These are phyloP conservation scores for Chrysogorgia sp. DNA, from an alignment of 92 coral and sea anemone genomes.

Conservation along the genomic window DNA sequence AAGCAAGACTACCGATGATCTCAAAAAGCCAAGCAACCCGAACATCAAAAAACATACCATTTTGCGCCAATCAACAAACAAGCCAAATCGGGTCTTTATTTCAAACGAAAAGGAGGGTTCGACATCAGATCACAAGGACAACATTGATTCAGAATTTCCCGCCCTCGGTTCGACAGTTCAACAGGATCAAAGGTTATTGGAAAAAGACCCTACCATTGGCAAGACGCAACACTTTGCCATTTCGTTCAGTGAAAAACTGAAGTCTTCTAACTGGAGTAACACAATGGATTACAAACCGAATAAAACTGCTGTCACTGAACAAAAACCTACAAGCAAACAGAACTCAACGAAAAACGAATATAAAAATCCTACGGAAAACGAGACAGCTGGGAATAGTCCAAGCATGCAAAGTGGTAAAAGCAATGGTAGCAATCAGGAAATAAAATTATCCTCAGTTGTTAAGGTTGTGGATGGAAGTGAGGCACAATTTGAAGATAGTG, in stretches of 20 bases:
- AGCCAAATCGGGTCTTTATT: background rate
- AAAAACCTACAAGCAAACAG: background rate
- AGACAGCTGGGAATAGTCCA: background rate
- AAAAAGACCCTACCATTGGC: background rate
- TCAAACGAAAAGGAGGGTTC: background rate
- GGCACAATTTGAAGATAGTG: background rate
- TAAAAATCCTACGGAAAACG: background rate
- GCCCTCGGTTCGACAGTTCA: background rate
- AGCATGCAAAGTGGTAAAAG: background rate
- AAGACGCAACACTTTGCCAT: background rate
- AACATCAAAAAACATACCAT: background rate
- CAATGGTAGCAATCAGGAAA: background rate
- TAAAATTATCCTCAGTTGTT: background rate
- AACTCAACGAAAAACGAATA: background rate
- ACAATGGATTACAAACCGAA: background rate
- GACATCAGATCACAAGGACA: background rate
- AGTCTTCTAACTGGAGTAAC: background rate
- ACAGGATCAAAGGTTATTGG: background rate
- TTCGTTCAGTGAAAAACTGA: constrained; percentile 31
- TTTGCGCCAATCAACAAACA: background rate
- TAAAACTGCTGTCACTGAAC: too few relatives aligned
- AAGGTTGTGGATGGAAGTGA: too few relatives aligned
- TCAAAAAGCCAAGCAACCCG: background rate
- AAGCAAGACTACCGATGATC: background rate
- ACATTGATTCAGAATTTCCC: constrained; percentile 18